A percentile compares a stretch with the other conserved stretches of the same genome.
Evolutionary conservation across 2,888 invertebrate genomes (phyloP).

Genomic region (Prenolepis imparis): DNA sequence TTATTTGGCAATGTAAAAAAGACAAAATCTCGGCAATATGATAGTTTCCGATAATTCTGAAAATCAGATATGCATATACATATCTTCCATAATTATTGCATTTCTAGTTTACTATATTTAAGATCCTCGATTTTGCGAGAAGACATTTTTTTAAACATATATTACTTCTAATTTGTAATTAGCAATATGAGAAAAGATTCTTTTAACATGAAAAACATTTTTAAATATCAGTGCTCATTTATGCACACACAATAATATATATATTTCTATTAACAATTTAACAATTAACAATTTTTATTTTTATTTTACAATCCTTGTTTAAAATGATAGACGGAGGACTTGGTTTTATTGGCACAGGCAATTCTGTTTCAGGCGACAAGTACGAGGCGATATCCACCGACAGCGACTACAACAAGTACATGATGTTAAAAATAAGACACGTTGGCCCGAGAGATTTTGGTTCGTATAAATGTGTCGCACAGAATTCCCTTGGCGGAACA

Average conservation of each 20-base stretch:
- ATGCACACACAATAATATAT: background rate
- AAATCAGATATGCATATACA: constrained; percentile 51
- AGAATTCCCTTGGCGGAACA: constrained; percentile 96
- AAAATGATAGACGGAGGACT: constrained; percentile 59
- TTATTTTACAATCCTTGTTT: constrained; percentile 26
- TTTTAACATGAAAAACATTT: background rate
- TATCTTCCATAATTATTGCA: background rate
- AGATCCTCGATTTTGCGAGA: background rate
- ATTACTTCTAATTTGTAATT: too few species aligned
- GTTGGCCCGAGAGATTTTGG: constrained; percentile 94
- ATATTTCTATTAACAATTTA: too few species aligned
- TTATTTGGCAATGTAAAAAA: background rate
- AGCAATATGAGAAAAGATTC: too few species aligned
- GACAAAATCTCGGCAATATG: constrained; percentile 90
- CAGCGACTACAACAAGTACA: constrained; percentile 94
- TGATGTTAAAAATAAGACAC: constrained; percentile 95
- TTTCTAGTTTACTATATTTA: background rate
- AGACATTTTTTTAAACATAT: too few species aligned
- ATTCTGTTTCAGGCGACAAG: constrained; percentile 91
- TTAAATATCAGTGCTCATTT: background rate
- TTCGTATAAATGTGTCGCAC: constrained; percentile 96
- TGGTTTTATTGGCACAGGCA: constrained; percentile 83
- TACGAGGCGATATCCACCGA: constrained; percentile 94
- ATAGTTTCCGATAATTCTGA: constrained; percentile 93
- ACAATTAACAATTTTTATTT: too few species aligned